Base-by-base conservation (phyloP, 2,797 vertebrate genomes). In the Microcaecilia unicolor region DNA sequence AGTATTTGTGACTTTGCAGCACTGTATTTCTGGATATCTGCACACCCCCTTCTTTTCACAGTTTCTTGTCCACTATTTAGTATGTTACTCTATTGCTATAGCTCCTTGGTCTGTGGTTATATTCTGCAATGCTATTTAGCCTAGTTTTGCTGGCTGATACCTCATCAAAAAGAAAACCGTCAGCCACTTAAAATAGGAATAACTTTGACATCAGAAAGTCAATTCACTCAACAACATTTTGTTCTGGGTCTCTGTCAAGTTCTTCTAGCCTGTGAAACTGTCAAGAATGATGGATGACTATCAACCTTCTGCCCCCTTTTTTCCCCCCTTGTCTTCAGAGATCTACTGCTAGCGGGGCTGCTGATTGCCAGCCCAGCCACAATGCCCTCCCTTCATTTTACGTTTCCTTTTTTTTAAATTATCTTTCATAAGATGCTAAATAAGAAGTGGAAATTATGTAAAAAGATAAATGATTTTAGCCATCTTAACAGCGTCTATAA, bases 231-330 rank as follows among this genome's bases (percentile, higher is more conserved):
- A 69, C 68, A 72, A 66, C 69, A 70, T 61, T 66, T 78, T 74
- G 73, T 77, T 76, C 63, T 55, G 75, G 67, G 66, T 76, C 73
- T 58, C 58, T 72, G 85, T 90, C 87, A 90, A 86, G 81, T 82
- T 85, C 84, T 86, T 88, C 83, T 78, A 81, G 85, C 87, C 81
- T 80, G 80, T 81, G 80, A 82, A 89, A 88, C 89, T 89, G 88
- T 94, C 90, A 90, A 77, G 78, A 83, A 87, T 92, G 90, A 94
- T 90, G 86, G 90, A 92, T 93, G 87, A 92, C 85, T 85, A 88
- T 91, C 89, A 90, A 86, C 89, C 86, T 90, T 87, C 87, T 89
- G 89, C 87, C n/a, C n/a, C n/a, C n/a, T 90, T 85, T 92, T 89
- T 90, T 86, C 81, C 77, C 79, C 76, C 81, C 76, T 65, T 83